phyloP scores from a whole-genome alignment of 2,113 vertebrate species.

The Podarcis muralis region DNA sequence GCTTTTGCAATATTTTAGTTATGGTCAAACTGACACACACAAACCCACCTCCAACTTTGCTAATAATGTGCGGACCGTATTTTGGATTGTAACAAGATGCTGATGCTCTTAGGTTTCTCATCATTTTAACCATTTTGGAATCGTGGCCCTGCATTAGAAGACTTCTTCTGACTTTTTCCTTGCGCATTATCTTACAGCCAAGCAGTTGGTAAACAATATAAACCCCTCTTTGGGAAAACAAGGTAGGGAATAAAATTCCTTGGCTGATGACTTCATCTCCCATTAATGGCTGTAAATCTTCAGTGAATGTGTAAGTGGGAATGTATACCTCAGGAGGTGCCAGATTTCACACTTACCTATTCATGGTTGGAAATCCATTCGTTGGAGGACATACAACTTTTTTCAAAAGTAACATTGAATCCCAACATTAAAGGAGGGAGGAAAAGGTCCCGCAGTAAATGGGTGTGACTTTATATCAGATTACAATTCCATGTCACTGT shows the following conservation, averaged over 20 bases:
- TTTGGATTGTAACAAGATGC: conserved; percentile 55
- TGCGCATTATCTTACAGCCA: conserved; percentile 69
- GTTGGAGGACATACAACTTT: conserved; percentile 47
- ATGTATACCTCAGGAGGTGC: conserved; percentile 60
- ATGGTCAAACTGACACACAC: conserved; percentile 38
- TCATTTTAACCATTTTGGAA: conserved; percentile 59
- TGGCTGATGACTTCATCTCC: conserved; percentile 72
- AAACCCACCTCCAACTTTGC: not conserved
- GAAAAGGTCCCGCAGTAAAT: not conserved
- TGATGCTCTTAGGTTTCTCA: conserved; percentile 60
- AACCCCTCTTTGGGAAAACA: conserved; percentile 72
- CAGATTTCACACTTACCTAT: conserved; percentile 64
- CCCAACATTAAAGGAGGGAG: not conserved
- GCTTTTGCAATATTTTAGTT: conserved; percentile 52
- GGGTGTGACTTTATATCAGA: not conserved
- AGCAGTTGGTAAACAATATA: conserved; percentile 70
- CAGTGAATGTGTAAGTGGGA: conserved; percentile 63
- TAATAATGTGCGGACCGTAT: conserved; percentile 51
- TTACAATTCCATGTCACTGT: conserved; percentile 28
- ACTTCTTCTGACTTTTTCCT: conserved; percentile 59
- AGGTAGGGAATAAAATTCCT: conserved; percentile 65
- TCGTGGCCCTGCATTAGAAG: conserved; percentile 63
- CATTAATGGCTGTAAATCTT: conserved; percentile 66
- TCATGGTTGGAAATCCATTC: conserved; percentile 66
- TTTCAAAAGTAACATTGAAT: conserved; percentile 30